A percentile compares a stretch with the other conserved stretches of the same genome.
phyloP scores from a whole-genome alignment of 1,140 invertebrate genomes.

The Drosophila rhopaloa region DNA sequence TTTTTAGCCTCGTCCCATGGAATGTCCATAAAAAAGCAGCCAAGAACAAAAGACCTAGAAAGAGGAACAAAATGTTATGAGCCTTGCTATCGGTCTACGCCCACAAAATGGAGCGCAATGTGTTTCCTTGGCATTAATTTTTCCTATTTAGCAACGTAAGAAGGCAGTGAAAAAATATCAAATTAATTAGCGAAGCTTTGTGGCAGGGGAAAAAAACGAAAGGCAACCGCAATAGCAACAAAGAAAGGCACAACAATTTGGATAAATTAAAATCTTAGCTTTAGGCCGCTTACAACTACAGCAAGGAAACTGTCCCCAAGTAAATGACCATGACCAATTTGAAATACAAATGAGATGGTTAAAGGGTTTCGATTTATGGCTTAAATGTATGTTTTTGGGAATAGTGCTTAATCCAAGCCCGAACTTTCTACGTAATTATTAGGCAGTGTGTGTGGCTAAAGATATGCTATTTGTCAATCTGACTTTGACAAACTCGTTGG shows the following conservation, averaged over 20 bases:
- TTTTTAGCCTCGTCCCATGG: conserved; percentile 40
- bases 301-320: conserved; percentile 5
- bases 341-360: conserved; percentile 1
- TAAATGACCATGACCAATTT: conserved; percentile 19
- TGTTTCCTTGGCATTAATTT: conserved; percentile 57
- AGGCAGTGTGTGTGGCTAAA: conserved; percentile 21
- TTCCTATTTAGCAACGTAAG: conserved; percentile 48
- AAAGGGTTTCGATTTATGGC: conserved; percentile 30
- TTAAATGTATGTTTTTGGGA: conserved; percentile 2
- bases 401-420: not conserved
- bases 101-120: conserved; percentile 19
- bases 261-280: conserved; percentile 63
- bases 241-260: conserved; percentile 25
- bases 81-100: conserved; percentile 51
- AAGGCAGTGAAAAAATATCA: conserved; percentile 56
- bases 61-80: conserved; percentile 57
- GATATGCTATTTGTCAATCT: conserved; percentile 52
- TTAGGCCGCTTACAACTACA: conserved; percentile 8
- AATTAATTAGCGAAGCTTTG: conserved; percentile 71
- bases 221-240: conserved; percentile 30
- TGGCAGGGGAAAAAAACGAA: conserved; percentile 30
- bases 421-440: conserved; percentile 45
- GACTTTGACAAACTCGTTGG: conserved; percentile 52
- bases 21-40: conserved; percentile 69
- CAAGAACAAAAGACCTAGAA: conserved; percentile 50